Percentiles rank a stretch among this genome's conserved stretches.
These are phyloP conservation scores for Gymnosoma rotundatum DNA, from an alignment of 2,888 invertebrate genomes.

Conservation along the genomic window DNA sequence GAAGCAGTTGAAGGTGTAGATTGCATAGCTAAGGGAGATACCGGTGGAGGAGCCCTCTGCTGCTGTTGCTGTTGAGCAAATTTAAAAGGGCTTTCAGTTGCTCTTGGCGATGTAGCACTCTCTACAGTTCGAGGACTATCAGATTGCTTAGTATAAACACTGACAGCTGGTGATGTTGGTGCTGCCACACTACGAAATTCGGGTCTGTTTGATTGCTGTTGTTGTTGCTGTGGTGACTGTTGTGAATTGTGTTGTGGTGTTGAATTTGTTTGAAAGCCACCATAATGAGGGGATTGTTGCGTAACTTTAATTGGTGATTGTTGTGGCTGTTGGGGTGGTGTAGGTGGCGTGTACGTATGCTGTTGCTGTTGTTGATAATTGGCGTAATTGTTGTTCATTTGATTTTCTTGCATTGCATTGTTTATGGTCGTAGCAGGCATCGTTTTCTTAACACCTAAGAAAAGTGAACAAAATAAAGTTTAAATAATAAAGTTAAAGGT, in stretches of 20 bases:
- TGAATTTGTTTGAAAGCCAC: conserved; percentile 40
- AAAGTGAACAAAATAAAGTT: too few species aligned
- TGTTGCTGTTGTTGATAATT: conserved; percentile 73
- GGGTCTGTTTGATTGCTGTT: conserved; percentile 70
- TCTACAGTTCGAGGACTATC: conserved; percentile 75
- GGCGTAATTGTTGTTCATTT: conserved; percentile 66
- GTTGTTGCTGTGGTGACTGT: conserved; percentile 68
- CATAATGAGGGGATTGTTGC: conserved; percentile 60
- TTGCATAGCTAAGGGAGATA: conserved; percentile 73
- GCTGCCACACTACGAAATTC: conserved; percentile 79
- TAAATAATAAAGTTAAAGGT: too few species aligned
- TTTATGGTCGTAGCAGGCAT: conserved; percentile 67
- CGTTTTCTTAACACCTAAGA: conserved; percentile 67
- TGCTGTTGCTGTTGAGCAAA: conserved; percentile 73
- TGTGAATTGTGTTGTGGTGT: conserved; percentile 64
- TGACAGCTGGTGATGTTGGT: conserved; percentile 77
- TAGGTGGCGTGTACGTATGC: conserved; percentile 72
- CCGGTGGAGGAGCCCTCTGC: conserved; percentile 65
- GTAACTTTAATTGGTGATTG: conserved; percentile 47
- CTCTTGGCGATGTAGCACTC: conserved; percentile 65
- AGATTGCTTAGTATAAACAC: conserved; percentile 77
- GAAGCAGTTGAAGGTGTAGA: conserved; percentile 72
- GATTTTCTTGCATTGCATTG: conserved; percentile 53
- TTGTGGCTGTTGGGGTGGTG: conserved; percentile 38
- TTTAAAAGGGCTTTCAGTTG: conserved; percentile 73